Evolutionary conservation across 1,140 invertebrate species (phyloP), one percentile per base, ranked within the genome.

Genomic region (Neodiprion lecontei): DNA sequence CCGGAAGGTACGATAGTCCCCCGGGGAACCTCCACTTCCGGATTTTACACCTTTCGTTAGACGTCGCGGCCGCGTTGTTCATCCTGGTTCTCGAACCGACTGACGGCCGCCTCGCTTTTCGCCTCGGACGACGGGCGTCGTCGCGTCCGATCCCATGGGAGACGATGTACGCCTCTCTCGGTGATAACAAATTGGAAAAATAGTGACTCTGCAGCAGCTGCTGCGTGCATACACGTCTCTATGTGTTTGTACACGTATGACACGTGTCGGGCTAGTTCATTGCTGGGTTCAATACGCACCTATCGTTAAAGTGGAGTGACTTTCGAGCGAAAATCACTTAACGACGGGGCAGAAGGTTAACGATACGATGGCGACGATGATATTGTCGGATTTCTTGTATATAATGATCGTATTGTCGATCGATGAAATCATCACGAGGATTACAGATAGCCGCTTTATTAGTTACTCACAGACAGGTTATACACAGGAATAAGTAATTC

Each of bases 361-460:
- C 17, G 0, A 21, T 21, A 21, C 17, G 17, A 21, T 21, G 17
- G 17, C 17, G 17, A 21, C 17, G 17, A 21, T 1, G 17, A 21
- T 21, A 21, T 21, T 21, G 17, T 40, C 1, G 28, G 2, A 40
- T 5, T 3, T 5, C 28, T 5, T 40, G 5, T 40, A 40, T 40
- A 40, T 40, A 40, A 40, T 40, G 28, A 5, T 40, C 28, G 28
- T 40, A 40, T 40, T 40, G 28, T 40, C 28, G 28, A 40, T 40
- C 28, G 28, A 40, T 40, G 28, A 40, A 40, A 40, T 40, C 1
- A 40, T 40, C 28, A 40, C 28, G 70, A 40, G 70, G 48, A 48
- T 71, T 71, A 71, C 70, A 49, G 70, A 71, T n/a, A 71, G 23
- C 70, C 70, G 40, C 70, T 71, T 71, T 71, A 71, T 71, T 71